phyloP scores from a whole-genome alignment of 2,888 invertebrate species.

The Aporophyla lueneburgensis region DNA sequence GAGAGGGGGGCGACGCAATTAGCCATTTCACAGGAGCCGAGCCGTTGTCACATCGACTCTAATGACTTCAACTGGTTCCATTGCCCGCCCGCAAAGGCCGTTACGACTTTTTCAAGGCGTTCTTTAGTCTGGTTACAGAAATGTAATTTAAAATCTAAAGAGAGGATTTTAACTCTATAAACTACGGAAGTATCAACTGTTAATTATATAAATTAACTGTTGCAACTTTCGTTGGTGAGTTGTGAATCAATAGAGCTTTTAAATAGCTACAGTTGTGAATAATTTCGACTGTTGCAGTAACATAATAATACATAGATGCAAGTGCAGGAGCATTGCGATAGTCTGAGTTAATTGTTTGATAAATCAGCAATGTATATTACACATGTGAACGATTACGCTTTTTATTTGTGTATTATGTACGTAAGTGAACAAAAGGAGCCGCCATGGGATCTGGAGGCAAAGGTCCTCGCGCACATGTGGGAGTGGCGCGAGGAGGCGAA shows the following conservation, averaged over 20 bases:
- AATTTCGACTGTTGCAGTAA: conserved; percentile 17
- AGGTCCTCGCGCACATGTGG: too few relatives aligned
- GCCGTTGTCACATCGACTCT: conserved; percentile 73
- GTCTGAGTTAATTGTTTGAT: not conserved
- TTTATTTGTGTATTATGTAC: not conserved
- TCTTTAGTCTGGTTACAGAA: conserved; percentile 53
- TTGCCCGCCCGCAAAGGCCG: conserved; percentile 62
- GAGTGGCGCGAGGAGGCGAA: too few relatives aligned
- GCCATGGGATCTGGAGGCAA: too few relatives aligned
- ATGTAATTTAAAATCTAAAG: conserved; percentile 57
- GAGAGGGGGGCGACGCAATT: conserved; percentile 73
- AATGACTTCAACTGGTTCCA: conserved; percentile 71
- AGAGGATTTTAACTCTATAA: conserved; percentile 49
- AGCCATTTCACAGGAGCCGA: conserved; percentile 71
- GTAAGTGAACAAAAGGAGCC: not conserved
- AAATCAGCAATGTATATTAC: not conserved
- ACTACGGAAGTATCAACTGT: conserved; percentile 44
- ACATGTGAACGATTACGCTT: not conserved
- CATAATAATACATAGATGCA: not conserved
- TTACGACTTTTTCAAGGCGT: conserved; percentile 62
- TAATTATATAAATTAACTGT: conserved; percentile 46
- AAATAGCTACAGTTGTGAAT: conserved; percentile 15
- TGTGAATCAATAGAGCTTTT: conserved; percentile 37
- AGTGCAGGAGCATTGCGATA: not conserved
- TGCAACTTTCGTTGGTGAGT: conserved; percentile 31